Base-by-base conservation (phyloP, 1,140 invertebrate species). In the Cotesia chilonis region DNA sequence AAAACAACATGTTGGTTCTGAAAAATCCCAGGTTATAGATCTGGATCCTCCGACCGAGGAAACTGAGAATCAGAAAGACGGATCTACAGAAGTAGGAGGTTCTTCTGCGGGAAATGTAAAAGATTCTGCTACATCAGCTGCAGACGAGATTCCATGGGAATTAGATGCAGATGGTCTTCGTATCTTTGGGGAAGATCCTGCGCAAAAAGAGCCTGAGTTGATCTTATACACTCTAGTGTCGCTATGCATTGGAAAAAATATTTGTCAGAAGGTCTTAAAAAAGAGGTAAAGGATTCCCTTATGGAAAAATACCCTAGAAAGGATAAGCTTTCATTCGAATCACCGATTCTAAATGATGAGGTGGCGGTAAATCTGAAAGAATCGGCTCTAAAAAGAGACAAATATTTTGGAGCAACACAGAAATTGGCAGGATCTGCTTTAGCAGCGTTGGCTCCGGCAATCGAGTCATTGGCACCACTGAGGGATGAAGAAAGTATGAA, bases 331-430 rank as follows among this genome's bases (percentile, higher is more conserved):
- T 57, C 36, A 3, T 68, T 68, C 10, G 67, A 68, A 57, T 2
- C 52, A 36, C 52, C 67, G 37, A 35, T 35, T 36, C 37, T 68
- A n/a, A 57, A 68, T 57, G 52, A 54, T 10, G 67, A 68, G 7
- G 55, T 68, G 12, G 52, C 67, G 37, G 28, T 9, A 28, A 60
- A 60, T 60, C 35, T 60, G 17, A 60, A 60, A 36, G 59, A 60
- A 35, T 60, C 28, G 17, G 59, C 17, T 3, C 17, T 35, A 14
- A 57, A 57, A 14, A 10, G 55, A 17, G 55, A 57, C 17, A 57
- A 57, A 57, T 57, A 57, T 57, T 57, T 57, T 57, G 7, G 55
- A 35, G 7, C 61, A 20, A 64, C 61, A 64, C 35, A 17, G 37
- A 64, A 35, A 12, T 37, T 41, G 37, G n/a, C 38, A 12, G 38